Conservation (phyloP, 1,140 invertebrate genomes). For the Aphaenogaster rudis region DNA sequence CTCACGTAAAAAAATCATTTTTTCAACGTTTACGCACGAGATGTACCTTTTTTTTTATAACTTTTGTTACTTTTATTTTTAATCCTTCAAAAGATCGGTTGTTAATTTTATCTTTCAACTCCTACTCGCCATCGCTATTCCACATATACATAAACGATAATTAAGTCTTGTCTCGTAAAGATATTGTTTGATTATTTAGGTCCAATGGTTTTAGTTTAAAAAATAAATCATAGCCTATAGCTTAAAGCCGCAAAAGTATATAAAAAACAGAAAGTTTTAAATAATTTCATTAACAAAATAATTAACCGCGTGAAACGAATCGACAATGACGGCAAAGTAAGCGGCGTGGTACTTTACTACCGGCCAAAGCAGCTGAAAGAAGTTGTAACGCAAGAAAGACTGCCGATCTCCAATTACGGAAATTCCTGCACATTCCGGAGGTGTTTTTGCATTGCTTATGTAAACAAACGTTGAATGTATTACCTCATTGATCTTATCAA, state of each 20-base stretch:
- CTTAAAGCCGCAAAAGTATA: not conserved
- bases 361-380: not conserved
- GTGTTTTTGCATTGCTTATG: slow-evolving; percentile 22
- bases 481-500: slow-evolving; percentile 15
- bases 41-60: not conserved
- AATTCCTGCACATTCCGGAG: slow-evolving; percentile 35
- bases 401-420: slow-evolving; percentile 42
- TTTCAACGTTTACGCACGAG: not conserved
- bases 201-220: not conserved
- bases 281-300: not conserved
- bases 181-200: not conserved
- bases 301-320: not conserved
- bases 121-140: too few species aligned
- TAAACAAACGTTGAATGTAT: slow-evolving; percentile 26
- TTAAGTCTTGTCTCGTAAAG: not conserved
- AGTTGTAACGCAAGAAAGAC: slow-evolving; percentile 42
- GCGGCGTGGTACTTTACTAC: not conserved
- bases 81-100: not conserved
- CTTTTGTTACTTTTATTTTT: not conserved
- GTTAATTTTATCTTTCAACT: not conserved
- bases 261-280: not conserved
- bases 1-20: slow-evolving; percentile 12
- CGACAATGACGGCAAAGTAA: not conserved
- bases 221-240: not conserved
- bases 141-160: not conserved